phyloP scores from a whole-genome alignment of 2,113 vertebrate species.

The Solea solea region DNA sequence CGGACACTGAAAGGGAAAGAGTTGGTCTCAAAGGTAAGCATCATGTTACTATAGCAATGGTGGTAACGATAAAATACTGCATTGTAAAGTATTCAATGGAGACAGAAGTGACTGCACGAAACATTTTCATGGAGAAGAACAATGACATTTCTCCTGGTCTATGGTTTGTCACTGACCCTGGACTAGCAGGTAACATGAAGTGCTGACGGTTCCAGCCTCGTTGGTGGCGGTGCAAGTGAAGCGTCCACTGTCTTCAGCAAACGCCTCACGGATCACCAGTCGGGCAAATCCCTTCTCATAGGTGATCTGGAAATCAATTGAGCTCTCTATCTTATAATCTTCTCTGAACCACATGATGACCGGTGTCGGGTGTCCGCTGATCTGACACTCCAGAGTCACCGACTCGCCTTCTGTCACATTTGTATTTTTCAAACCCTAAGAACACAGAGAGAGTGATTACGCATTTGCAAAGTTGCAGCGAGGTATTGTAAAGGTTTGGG shows the following conservation, averaged over 20 bases:
- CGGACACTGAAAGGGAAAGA: slow-evolving; percentile 84
- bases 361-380: slow-evolving; percentile 89
- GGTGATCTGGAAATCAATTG: slow-evolving; percentile 96
- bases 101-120: neutral
- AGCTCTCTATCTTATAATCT: slow-evolving; percentile 96
- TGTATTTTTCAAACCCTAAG: slow-evolving; percentile 89
- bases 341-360: slow-evolving; percentile 95
- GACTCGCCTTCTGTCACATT: slow-evolving; percentile 95
- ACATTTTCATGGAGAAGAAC: neutral
- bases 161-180: slow-evolving; percentile 79
- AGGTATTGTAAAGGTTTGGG: neutral
- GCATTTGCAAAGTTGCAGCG: accelerated
- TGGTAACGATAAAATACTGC: too few species aligned
- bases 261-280: slow-evolving; percentile 94
- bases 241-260: slow-evolving; percentile 96
- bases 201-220: slow-evolving; percentile 92
- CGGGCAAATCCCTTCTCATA: slow-evolving; percentile 85
- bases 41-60: too few species aligned
- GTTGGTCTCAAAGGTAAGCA: neutral
- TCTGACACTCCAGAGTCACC: slow-evolving; percentile 92
- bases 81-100: neutral
- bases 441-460: neutral
- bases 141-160: neutral
- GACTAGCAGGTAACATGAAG: slow-evolving; percentile 92
- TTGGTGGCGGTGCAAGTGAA: slow-evolving; percentile 96